phyloP scores from a whole-genome alignment of 2,888 invertebrate genomes.

The Gisinianus flammeolus region DNA sequence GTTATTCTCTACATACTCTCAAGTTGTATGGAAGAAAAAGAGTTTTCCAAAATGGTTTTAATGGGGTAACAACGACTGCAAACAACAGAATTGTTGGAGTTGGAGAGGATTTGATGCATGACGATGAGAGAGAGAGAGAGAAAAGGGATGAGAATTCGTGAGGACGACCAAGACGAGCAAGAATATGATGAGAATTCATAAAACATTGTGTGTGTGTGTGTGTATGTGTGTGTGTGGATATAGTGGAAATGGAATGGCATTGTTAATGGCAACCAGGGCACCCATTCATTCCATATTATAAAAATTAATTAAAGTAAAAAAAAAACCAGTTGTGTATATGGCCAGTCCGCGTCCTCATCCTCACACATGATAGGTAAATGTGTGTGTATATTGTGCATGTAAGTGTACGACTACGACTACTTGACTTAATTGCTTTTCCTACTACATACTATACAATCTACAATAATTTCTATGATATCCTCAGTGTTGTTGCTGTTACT shows the following conservation, averaged over 20 bases:
- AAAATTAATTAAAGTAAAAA: constrained; percentile 26
- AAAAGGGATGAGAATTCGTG: not conserved
- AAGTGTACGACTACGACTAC: not conserved
- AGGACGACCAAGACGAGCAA: not conserved
- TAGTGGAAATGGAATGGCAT: not conserved
- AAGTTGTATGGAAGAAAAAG: too few relatives aligned
- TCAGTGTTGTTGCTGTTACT: not conserved
- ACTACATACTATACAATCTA: constrained; percentile 33
- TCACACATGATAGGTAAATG: not conserved
- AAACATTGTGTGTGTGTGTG: not conserved
- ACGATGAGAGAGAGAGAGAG: not conserved
- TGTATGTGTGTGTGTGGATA: constrained; percentile 1
- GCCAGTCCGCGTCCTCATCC: too few relatives aligned
- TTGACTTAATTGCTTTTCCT: constrained; percentile 55
- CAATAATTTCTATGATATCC: not conserved
- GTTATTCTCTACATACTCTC: too few relatives aligned
- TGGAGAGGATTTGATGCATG: constrained; percentile 9
- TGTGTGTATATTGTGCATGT: not conserved
- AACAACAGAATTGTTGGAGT: not conserved
- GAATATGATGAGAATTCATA: not conserved
- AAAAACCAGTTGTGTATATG: constrained; percentile 16
- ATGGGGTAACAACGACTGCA: not conserved
- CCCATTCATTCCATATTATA: constrained; percentile 16
- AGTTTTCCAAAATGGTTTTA: too few relatives aligned
- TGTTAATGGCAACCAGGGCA: constrained; percentile 8